Base-by-base conservation (phyloP, 2,888 invertebrate species). In the Bellardia bayeri region DNA sequence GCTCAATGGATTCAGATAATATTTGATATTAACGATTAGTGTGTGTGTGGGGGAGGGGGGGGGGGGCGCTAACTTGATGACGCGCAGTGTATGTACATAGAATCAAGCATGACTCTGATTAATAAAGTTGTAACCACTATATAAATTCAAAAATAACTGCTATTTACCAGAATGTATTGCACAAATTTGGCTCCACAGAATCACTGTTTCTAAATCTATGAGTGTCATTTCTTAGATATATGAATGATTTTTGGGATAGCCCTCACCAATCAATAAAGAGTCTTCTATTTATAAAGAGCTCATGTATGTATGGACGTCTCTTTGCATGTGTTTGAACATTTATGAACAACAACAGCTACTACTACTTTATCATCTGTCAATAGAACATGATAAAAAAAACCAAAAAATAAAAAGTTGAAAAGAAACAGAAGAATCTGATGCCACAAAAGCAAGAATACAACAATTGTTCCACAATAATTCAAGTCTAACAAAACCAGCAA, bases 381-480 rank as follows among this genome's bases (percentile, higher is more conserved):
- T 51, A 9, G 61, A 69, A 80, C 23, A 40, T 51, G 51, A 58
- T 69, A 37, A 49, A 69, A 68, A 68, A 54, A 56, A 30, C 37
- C n/a, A n/a, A 30, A 23, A 16, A 33, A 6, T 2, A 23, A 63
- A 54, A 51, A 71, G 14, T 49, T 16, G n/a, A 8, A 71, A 71
- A n/a, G 11, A 79, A 56, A 16, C 8, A 23, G 13, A 58, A 58
- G 2, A 40, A 33, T 33, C 16, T 75, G 42, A 56, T 56, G 56
- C 42, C 56, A 68, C 54, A 49, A 56, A 66, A 66, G n/a, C 42
- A 42, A 68, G 30, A 13, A 13, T 42, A 68, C 8, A 45, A 68
- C 42, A 45, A 56, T 68, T 68, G 30, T 56, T 78, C 33, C 11
- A 40, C 66, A 56, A n/a, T 54, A n/a, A 6, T 54, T 66, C 6